These are phyloP conservation scores for Amyelois transitella DNA, from an alignment of 1,140 invertebrate species.

Conservation along the genomic window DNA sequence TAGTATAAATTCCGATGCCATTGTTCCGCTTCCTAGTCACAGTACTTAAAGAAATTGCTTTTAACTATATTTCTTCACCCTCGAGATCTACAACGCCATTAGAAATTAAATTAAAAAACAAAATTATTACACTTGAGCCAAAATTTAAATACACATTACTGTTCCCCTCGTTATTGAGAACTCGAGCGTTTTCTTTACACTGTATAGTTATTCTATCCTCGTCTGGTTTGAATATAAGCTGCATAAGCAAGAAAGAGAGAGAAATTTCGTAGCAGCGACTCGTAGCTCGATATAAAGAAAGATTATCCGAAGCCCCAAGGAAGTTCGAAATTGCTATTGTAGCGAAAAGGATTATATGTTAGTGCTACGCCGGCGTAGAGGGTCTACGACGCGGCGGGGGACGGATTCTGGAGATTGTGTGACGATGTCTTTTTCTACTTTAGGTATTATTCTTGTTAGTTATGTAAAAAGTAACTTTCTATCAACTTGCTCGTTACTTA, in stretches of 20 bases:
- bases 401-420: constrained; percentile 44
- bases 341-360: constrained; percentile 76
- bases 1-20: not conserved
- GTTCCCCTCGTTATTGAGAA: constrained; percentile 70
- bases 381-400: constrained; percentile 46
- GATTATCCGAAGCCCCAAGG: constrained; percentile 76
- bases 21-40: not conserved
- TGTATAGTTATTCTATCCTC: constrained; percentile 17
- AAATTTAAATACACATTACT: constrained; percentile 75
- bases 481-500: too few species aligned
- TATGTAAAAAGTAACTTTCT: constrained; percentile 8
- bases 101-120: constrained; percentile 74
- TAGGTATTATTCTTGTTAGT: not conserved
- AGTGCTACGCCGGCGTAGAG: constrained; percentile 70
- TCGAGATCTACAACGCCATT: constrained; percentile 43
- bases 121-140: constrained; percentile 71
- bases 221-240: constrained; percentile 27
- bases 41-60: constrained; percentile 15
- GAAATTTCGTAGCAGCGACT: constrained; percentile 38
- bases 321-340: constrained; percentile 77
- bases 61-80: constrained; percentile 38
- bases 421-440: constrained; percentile 29
- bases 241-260: constrained; percentile 29
- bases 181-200: constrained; percentile 57
- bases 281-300: constrained; percentile 74